Conservation (phyloP, 2,113 vertebrate genomes). For the Takifugu bimaculatus region DNA sequence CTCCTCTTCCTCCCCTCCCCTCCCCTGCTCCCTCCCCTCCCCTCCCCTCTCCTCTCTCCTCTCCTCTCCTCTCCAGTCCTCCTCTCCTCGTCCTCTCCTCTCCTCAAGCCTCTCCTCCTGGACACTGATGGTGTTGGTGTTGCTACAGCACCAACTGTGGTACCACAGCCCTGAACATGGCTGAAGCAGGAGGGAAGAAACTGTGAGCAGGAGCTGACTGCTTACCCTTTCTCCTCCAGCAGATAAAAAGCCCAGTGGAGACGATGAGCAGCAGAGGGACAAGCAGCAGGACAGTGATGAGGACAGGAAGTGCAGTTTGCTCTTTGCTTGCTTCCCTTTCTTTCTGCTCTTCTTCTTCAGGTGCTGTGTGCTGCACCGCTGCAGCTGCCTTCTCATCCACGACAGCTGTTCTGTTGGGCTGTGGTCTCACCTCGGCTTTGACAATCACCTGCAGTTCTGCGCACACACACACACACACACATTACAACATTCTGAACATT, state of each 20-base stretch:
- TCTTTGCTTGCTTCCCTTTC: conserved; percentile 54
- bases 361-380: neutral
- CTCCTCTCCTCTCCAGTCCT: no score
- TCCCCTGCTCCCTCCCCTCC: no score
- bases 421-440: conserved; percentile 79
- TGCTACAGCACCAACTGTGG: no score
- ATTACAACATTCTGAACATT: no score
- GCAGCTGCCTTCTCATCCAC: conserved; percentile 42
- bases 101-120: no score
- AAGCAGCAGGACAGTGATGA: conserved; percentile 87
- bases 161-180: no score
- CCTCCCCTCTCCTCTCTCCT: no score
- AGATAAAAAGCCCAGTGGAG: no score
- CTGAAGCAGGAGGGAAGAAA: no score
- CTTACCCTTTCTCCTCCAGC: conserved; percentile 86
- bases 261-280: conserved; percentile 83
- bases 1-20: no score
- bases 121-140: no score
- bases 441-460: conserved; percentile 82
- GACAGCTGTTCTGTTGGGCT: conserved; percentile 63
- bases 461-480: conserved; percentile 10
- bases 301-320: conserved; percentile 76
- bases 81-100: no score
- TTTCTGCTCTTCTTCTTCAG: conserved; percentile 75
- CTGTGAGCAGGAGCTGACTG: conserved; percentile 38